These are phyloP conservation scores for Heliangelus exortis DNA, from an alignment of 2,797 vertebrate genomes.

Conservation along the genomic window DNA sequence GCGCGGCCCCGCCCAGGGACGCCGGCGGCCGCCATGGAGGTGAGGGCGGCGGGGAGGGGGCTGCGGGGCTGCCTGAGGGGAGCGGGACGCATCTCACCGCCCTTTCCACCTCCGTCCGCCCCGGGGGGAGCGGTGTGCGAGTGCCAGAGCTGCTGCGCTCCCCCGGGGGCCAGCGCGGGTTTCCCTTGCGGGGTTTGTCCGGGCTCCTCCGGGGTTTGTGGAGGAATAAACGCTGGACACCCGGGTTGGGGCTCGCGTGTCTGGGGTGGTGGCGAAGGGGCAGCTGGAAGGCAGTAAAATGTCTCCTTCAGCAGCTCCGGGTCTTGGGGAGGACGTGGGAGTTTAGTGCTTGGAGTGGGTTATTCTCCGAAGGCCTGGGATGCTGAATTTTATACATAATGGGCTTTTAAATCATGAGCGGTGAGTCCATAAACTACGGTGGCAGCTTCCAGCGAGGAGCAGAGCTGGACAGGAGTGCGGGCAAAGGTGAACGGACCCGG, in stretches of 20 bases:
- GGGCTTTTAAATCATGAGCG: background rate
- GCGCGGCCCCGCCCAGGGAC: background rate
- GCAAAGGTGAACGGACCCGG: rapidly evolving
- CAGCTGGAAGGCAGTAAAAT: background rate
- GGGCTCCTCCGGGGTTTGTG: background rate
- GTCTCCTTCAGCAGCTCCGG: background rate
- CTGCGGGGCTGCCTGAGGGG: background rate
- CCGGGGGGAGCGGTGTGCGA: too few relatives aligned
- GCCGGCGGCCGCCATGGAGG: background rate
- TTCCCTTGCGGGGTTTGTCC: background rate
- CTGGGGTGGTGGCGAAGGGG: background rate
- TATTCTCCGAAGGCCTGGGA: background rate
- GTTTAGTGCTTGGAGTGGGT: background rate
- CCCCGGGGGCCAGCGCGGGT: background rate
- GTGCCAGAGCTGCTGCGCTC: background rate
- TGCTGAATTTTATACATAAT: rapidly evolving
- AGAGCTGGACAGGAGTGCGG: background rate
- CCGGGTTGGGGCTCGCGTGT: background rate
- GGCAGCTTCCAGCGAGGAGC: rapidly evolving
- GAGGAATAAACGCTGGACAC: rapidly evolving
- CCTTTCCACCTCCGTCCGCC: background rate
- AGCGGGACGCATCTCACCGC: background rate
- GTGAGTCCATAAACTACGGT: rapidly evolving
- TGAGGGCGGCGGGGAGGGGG: background rate
- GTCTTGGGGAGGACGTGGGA: background rate